Percentiles rank a stretch among this genome's conserved stretches.
Conservation (phyloP, 53 echinoderm and acorn worm genomes). For the Luidia sarsii region DNA sequence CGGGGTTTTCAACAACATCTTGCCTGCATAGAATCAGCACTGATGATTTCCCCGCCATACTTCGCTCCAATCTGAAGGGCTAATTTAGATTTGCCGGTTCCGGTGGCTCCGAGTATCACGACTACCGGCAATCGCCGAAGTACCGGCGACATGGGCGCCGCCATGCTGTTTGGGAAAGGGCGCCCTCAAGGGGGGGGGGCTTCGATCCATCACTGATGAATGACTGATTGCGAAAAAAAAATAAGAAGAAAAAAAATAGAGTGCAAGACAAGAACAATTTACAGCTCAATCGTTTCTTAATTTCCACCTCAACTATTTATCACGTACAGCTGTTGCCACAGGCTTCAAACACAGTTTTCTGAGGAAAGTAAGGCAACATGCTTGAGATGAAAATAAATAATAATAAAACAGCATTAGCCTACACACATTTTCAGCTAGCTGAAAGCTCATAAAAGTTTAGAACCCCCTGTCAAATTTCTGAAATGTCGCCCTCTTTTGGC, state of each 20-base stretch:
- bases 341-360: too few species aligned
- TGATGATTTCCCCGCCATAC: constrained; percentile 89
- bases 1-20: too few species aligned
- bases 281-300: background rate
- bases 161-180: constrained; percentile 26
- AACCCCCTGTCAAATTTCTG: too few species aligned
- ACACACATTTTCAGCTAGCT: too few species aligned
- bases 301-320: background rate
- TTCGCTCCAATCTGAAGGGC: constrained; percentile 71
- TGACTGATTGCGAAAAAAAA: too few species aligned
- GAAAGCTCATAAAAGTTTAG: too few species aligned
- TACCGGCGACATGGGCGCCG: constrained; percentile 46
- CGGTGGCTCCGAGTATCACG: constrained; percentile 89
- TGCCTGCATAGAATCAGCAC: constrained; percentile 99
- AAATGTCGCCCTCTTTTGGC: too few species aligned
- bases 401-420: too few species aligned
- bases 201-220: too few species aligned
- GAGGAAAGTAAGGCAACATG: too few species aligned
- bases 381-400: too few species aligned
- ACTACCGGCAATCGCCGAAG: constrained; percentile 77
- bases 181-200: too few species aligned
- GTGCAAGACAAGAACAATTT: background rate
- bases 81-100: constrained; percentile 91
- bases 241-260: background rate
- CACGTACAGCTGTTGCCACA: background rate